phyloP scores from a whole-genome alignment of 2,113 vertebrate species.

The Oryzias celebensis region DNA sequence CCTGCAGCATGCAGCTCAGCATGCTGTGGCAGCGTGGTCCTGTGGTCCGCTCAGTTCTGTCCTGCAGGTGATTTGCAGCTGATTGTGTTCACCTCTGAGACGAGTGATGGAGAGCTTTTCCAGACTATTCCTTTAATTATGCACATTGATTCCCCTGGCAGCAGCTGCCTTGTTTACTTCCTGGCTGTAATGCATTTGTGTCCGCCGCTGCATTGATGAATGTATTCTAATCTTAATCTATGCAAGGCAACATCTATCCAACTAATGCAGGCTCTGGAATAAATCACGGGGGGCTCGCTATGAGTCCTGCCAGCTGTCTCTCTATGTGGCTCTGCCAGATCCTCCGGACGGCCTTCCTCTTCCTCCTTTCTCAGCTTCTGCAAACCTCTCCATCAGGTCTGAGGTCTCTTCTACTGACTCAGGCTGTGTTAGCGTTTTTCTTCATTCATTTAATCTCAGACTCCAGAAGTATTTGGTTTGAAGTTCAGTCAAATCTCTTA shows the following conservation, averaged over 20 bases:
- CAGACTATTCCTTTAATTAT: conserved; percentile 76
- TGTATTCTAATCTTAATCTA: conserved; percentile 78
- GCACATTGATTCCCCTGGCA: conserved; percentile 71
- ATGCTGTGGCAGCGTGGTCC: neutral
- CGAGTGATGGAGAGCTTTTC: conserved; percentile 65
- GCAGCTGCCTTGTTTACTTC: conserved; percentile 77
- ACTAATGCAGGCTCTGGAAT: conserved; percentile 72
- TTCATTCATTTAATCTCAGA: no score
- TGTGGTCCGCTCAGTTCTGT: neutral
- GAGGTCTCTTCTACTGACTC: no score
- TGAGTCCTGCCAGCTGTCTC: conserved; percentile 42
- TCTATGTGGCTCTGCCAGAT: conserved; percentile 20
- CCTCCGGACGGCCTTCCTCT: conserved; percentile 5
- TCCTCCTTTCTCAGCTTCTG: neutral
- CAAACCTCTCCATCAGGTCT: conserved; percentile 1
- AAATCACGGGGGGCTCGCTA: conserved; percentile 64
- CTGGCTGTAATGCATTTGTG: conserved; percentile 80
- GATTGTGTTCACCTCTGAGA: conserved; percentile 45
- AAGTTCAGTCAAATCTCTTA: no score
- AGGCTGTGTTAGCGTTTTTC: no score
- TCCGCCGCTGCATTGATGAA: conserved; percentile 79
- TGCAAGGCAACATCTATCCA: conserved; percentile 66
- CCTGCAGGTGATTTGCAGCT: conserved; percentile 24
- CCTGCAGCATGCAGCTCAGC: no score
- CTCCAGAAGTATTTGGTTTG: no score